These are phyloP conservation scores for Zoroaster sp. DNA, from an alignment of 53 echinoderm and acorn worm species.

Conservation along the genomic window DNA sequence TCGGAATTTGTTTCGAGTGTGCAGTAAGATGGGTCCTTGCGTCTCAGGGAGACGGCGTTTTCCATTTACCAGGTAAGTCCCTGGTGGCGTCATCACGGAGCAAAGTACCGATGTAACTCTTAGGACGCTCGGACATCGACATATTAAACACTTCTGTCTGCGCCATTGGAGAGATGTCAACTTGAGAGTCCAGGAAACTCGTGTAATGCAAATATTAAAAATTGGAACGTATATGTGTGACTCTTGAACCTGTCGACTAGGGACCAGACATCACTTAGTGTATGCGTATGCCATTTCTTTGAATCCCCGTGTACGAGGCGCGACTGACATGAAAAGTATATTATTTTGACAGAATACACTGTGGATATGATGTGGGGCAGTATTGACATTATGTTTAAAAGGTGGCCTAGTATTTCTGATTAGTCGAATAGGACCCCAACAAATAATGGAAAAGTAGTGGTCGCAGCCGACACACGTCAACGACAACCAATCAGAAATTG, in stretches of 20 bases:
- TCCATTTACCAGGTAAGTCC: not conserved
- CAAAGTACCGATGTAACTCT: not conserved
- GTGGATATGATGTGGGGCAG: not conserved
- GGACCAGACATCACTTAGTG: not conserved
- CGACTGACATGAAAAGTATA: not conserved
- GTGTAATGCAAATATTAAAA: not conserved
- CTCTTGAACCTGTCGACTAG: not conserved
- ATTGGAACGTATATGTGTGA: not conserved
- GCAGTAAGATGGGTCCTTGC: not conserved
- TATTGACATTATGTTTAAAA: not conserved
- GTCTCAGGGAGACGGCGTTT: not conserved
- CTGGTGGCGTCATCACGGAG: not conserved
- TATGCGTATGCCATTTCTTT: not conserved
- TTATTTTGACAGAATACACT: not conserved
- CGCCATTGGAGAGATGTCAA: not conserved
- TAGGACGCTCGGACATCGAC: not conserved
- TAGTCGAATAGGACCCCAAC: too few relatives aligned
- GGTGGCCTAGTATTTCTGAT: too few relatives aligned
- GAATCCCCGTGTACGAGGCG: not conserved
- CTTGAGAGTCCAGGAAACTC: not conserved
- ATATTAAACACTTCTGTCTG: constrained; percentile 20
- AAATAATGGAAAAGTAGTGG: too few relatives aligned
- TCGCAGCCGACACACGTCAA: too few relatives aligned
- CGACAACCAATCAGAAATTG: too few relatives aligned
- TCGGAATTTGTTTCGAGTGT: constrained; percentile 3